Evolutionary conservation across 1,140 invertebrate genomes (phyloP).

Genomic region (Leptinotarsa undecemlineata): DNA sequence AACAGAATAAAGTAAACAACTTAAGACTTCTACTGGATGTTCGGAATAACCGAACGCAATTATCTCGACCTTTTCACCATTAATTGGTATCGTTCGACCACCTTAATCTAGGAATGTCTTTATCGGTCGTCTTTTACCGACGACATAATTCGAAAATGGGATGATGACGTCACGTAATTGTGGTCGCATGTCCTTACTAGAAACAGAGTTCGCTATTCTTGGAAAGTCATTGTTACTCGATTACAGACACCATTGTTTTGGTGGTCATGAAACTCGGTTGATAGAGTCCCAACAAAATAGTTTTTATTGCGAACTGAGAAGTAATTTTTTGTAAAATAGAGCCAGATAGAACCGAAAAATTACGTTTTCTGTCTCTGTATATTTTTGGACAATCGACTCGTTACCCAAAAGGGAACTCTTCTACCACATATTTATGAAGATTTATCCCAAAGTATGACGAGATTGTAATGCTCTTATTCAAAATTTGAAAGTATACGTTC

Average conservation of each 20-base stretch:
- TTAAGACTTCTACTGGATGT: neutral
- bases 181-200: conserved; percentile 23
- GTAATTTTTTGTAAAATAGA: too few relatives aligned
- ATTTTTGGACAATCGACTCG: too few relatives aligned
- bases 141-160: conserved; percentile 10
- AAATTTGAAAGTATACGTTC: too few relatives aligned
- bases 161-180: conserved; percentile 24
- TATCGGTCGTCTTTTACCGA: neutral
- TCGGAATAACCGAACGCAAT: neutral
- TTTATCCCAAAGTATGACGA: too few relatives aligned
- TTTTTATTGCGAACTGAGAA: too few relatives aligned
- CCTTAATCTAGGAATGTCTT: conserved; percentile 3
- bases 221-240: conserved; percentile 22
- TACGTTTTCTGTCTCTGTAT: too few relatives aligned
- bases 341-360: too few relatives aligned
- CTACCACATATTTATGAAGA: too few relatives aligned
- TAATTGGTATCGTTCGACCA: conserved; percentile 1
- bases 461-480: too few relatives aligned
- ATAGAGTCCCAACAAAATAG: too few relatives aligned
- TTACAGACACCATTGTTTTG: conserved; percentile 23
- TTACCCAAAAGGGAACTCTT: too few relatives aligned
- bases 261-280: conserved; percentile 13
- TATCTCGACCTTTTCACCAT: neutral
- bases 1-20: conserved; percentile 1
- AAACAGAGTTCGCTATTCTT: conserved; percentile 12